Evolutionary conservation across 2,797 vertebrate genomes (phyloP), one percentile per base, ranked within the genome.

Genomic region (Hydrophis major): DNA sequence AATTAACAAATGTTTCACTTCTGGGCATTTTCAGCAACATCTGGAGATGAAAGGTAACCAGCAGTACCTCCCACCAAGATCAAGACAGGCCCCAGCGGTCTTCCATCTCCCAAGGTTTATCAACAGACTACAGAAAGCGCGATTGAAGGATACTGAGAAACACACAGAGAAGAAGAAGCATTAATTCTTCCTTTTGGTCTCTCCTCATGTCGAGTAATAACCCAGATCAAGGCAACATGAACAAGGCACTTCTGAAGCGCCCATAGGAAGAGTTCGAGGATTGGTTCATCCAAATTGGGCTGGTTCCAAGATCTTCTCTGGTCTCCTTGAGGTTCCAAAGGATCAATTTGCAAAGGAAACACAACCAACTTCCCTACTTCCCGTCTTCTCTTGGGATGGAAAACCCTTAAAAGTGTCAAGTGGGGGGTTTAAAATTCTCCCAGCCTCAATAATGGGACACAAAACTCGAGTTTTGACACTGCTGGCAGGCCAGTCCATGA

Each of bases 61-160:
- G 61, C n/a, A 78, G 94, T 94, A 95, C 96, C 96, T 96, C 97
- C 95, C 96, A 96, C 94, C 89, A 93, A 96, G 96, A 97, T 96
- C 96, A 96, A 91, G 94, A 94, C 95, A 95, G 93, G 94, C 93
- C 89, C 89, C 95, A 94, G 69, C 87, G 8, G 92, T 96, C 96
- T 92, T 94, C 63, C 95, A 13, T 95, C 95, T 94, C 95, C 96
- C 94, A 95, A 94, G 88, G 66, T 92, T 94, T 47, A 95, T 94
- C 94, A 96, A 88, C 92, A 95, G 94, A 95, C 94, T 42, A 92
- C 91, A 89, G 95, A 94, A 95, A 96, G 50, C 93, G 94, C 91
- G 56, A 91, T 95, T 89, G 90, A 88, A 95, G 91, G 16, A 90
- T 90, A 94, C 12, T 87, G 89, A 37, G 87, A 92, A 25, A 92